Conservation (phyloP, 2,888 invertebrate genomes). For the Agapostemon virescens region DNA sequence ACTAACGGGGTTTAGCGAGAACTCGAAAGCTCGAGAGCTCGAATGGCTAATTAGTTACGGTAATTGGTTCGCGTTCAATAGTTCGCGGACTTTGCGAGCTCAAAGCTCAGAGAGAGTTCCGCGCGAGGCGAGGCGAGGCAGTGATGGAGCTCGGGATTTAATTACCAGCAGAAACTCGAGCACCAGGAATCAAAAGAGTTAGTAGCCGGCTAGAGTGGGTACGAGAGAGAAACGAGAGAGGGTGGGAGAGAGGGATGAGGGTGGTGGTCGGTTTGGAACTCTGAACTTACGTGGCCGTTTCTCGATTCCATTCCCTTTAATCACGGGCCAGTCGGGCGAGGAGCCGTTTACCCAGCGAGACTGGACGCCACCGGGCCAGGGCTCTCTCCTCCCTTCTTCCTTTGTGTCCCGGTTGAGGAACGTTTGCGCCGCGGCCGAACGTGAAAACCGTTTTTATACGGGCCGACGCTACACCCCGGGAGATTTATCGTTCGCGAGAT, state of each 20-base stretch:
- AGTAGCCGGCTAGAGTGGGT: slow-evolving; percentile 3
- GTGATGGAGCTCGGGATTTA: slow-evolving; percentile 64
- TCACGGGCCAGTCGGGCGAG: slow-evolving; percentile 49
- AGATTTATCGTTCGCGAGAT: slow-evolving; percentile 52
- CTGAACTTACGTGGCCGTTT: slow-evolving; percentile 53
- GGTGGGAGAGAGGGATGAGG: not conserved
- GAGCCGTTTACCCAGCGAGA: slow-evolving; percentile 50
- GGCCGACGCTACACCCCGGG: slow-evolving; percentile 11
- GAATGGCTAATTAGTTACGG: slow-evolving; percentile 70
- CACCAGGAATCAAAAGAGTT: slow-evolving; percentile 56
- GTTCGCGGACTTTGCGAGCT: slow-evolving; percentile 65
- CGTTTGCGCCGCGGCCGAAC: slow-evolving; percentile 40
- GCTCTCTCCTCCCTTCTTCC: not conserved
- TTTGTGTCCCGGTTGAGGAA: slow-evolving; percentile 41
- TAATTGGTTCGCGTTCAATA: slow-evolving; percentile 70
- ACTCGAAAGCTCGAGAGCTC: slow-evolving; percentile 59
- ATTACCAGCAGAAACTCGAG: slow-evolving; percentile 61
- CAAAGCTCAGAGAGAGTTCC: slow-evolving; percentile 56
- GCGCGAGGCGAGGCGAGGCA: slow-evolving; percentile 21
- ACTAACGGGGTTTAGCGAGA: slow-evolving; percentile 56
- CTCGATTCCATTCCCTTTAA: slow-evolving; percentile 57
- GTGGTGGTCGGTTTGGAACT: slow-evolving; percentile 36
- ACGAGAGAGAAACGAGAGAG: not conserved
- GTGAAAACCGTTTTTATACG: slow-evolving; percentile 41
- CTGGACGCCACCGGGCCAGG: slow-evolving; percentile 6